Percentiles rank a stretch among this genome's conserved stretches.
These are phyloP conservation scores for Cenopis cana DNA, from an alignment of 2,888 invertebrate genomes.

Conservation along the genomic window DNA sequence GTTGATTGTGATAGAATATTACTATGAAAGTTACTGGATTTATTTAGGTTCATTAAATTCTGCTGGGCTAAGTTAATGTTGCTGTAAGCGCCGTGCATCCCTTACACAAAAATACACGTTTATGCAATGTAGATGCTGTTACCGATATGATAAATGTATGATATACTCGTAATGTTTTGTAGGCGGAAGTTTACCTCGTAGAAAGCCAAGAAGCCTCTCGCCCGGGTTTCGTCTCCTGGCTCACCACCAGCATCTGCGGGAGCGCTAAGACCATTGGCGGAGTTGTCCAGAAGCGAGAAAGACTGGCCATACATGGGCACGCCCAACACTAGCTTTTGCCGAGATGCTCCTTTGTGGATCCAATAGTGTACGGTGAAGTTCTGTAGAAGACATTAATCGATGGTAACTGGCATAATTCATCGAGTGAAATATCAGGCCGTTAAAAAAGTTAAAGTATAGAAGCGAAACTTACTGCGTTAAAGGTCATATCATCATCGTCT, in stretches of 20 bases:
- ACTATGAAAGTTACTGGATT: neutral
- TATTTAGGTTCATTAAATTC: neutral
- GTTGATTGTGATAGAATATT: neutral
- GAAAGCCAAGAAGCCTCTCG: slow-evolving; percentile 94
- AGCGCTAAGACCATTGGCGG: slow-evolving; percentile 88
- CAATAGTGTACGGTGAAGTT: slow-evolving; percentile 96
- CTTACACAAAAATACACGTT: neutral
- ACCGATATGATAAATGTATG: neutral
- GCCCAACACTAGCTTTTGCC: slow-evolving; percentile 92
- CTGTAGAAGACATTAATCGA: slow-evolving; percentile 68
- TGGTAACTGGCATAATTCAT: neutral
- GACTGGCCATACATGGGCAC: slow-evolving; percentile 96
- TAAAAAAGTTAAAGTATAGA: too few species aligned
- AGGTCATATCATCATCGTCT: slow-evolving; percentile 89
- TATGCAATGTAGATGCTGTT: neutral
- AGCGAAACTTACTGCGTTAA: slow-evolving; percentile 88
- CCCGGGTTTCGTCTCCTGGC: slow-evolving; percentile 94
- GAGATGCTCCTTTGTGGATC: slow-evolving; percentile 92
- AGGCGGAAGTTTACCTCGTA: slow-evolving; percentile 88
- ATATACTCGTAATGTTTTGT: too few species aligned
- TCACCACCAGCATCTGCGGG: slow-evolving; percentile 94
- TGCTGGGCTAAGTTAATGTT: neutral
- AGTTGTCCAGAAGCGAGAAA: slow-evolving; percentile 90
- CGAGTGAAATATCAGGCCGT: too few species aligned
- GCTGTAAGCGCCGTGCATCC: neutral